These are phyloP conservation scores for Psophia crepitans DNA, from an alignment of 2,113 vertebrate species.

Conservation along the genomic window DNA sequence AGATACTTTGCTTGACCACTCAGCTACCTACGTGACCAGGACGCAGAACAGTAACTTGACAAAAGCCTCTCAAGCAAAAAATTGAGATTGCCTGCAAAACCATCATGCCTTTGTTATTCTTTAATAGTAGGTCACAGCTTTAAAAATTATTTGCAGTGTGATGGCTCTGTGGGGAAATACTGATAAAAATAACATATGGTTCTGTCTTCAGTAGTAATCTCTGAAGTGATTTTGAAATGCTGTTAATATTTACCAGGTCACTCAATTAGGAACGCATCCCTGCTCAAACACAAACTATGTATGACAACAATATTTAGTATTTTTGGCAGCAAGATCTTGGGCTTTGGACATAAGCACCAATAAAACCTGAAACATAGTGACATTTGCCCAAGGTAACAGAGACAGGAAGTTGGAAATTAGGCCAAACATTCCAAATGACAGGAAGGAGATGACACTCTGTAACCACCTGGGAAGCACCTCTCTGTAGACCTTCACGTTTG, in stretches of 20 bases:
- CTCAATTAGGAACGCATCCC: background rate
- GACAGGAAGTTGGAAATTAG: background rate
- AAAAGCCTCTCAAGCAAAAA: constrained; percentile 8
- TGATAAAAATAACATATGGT: background rate
- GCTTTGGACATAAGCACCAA: background rate
- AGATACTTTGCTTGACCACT: background rate
- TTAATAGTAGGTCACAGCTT: background rate
- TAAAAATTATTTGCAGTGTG: background rate
- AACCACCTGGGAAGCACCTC: background rate
- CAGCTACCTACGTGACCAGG: background rate
- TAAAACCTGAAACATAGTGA: background rate
- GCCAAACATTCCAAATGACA: background rate
- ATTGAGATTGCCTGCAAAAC: background rate
- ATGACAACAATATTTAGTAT: background rate
- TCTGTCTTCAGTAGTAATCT: background rate
- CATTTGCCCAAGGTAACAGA: background rate
- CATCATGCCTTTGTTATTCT: background rate
- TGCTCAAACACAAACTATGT: background rate
- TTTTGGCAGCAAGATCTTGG: background rate
- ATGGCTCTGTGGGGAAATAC: background rate
- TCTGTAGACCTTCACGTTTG: background rate
- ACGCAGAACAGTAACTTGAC: background rate
- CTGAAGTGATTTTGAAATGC: background rate
- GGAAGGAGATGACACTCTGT: background rate
- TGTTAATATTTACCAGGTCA: background rate